Evolutionary conservation across 2,888 invertebrate species (phyloP).

Genomic region (Carcina quercana): DNA sequence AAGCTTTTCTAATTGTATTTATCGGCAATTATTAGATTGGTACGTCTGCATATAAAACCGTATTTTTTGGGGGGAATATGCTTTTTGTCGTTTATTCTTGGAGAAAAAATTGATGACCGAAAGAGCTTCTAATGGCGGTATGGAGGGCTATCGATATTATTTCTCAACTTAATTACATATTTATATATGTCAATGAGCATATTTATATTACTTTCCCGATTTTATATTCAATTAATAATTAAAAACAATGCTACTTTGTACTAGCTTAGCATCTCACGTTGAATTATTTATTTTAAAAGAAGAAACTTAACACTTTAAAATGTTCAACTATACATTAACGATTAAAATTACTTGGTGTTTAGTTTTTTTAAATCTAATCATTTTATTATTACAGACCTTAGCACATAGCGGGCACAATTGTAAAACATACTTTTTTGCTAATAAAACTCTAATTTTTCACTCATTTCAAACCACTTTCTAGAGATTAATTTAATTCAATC

Average conservation of each 20-base stretch:
- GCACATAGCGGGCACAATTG: neutral
- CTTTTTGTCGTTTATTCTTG: too few relatives aligned
- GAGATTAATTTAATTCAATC: neutral
- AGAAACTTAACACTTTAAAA: conserved; percentile 26
- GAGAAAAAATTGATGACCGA: too few relatives aligned
- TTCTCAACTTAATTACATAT: neutral
- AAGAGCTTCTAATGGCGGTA: too few relatives aligned
- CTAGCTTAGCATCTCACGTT: neutral
- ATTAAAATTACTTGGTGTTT: conserved; percentile 66
- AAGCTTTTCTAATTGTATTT: too few relatives aligned
- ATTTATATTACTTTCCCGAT: neutral
- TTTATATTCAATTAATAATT: neutral
- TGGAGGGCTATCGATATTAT: too few relatives aligned
- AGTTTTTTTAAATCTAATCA: conserved; percentile 22
- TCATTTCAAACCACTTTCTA: neutral
- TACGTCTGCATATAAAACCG: too few relatives aligned
- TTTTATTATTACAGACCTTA: neutral
- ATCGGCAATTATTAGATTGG: too few relatives aligned
- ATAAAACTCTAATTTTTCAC: neutral
- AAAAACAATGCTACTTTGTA: neutral
- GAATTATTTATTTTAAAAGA: neutral
- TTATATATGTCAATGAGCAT: neutral
- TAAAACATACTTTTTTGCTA: neutral
- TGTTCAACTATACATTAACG: conserved; percentile 31
- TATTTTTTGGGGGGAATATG: too few relatives aligned